Evolutionary conservation across 2,888 invertebrate genomes (phyloP).

Genomic region (Coleophora deauratella): DNA sequence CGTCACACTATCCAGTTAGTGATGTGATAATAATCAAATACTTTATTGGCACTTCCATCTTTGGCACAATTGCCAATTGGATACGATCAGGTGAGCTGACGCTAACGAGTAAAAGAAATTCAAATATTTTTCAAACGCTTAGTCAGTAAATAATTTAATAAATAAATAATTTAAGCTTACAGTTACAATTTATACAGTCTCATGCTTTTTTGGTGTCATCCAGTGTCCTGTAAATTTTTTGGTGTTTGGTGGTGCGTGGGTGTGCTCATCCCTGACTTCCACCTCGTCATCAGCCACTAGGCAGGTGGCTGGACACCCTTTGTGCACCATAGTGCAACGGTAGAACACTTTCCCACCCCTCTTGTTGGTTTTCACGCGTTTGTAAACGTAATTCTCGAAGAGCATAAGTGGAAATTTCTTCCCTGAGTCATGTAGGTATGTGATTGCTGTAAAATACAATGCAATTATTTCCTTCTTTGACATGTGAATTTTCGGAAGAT

Average conservation of each 20-base stretch:
- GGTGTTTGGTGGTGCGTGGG: constrained; percentile 25
- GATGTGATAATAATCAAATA: too few relatives aligned
- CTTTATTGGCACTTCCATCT: too few relatives aligned
- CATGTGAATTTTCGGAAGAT: too few relatives aligned
- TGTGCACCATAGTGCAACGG: constrained; percentile 32
- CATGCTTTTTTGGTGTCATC: neutral
- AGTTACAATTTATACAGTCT: constrained; percentile 2
- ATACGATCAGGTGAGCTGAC: too few relatives aligned
- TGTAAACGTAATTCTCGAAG: constrained; percentile 28
- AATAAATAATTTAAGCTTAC: neutral
- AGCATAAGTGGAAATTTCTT: constrained; percentile 33
- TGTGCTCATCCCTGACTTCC: constrained; percentile 20
- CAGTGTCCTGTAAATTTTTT: too few relatives aligned
- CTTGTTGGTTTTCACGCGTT: constrained; percentile 27
- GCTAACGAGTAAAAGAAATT: too few relatives aligned
- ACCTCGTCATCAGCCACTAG: constrained; percentile 18
- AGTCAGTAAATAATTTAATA: neutral
- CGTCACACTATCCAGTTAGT: too few relatives aligned
- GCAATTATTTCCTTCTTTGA: too few relatives aligned
- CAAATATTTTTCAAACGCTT: too few relatives aligned
- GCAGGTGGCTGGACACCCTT: constrained; percentile 30
- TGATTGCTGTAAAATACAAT: constrained; percentile 16
- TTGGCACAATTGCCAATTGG: too few relatives aligned
- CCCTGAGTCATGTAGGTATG: constrained; percentile 20
- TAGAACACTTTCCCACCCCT: constrained; percentile 29